These are phyloP conservation scores for Clarias batrachus DNA, from an alignment of 2,113 vertebrate genomes.

Conservation along the genomic window DNA sequence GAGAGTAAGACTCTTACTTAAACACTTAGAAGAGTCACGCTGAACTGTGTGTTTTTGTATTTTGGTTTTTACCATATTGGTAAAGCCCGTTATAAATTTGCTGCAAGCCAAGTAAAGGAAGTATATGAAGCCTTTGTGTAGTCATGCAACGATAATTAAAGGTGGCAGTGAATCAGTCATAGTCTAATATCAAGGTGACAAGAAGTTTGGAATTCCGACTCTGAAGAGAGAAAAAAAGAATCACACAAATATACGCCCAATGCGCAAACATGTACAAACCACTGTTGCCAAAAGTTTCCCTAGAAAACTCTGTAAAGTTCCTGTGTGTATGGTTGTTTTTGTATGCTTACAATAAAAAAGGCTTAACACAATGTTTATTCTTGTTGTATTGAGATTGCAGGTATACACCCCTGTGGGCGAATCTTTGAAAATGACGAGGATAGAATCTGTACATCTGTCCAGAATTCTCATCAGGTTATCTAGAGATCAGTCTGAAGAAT, in stretches of 20 bases:
- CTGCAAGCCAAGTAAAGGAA: constrained; percentile 12
- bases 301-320: constrained; percentile 25
- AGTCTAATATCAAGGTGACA: constrained; percentile 13
- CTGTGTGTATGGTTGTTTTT: constrained; percentile 44
- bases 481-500: not conserved
- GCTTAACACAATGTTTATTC: not conserved
- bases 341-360: constrained; percentile 43
- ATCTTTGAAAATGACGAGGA: not conserved
- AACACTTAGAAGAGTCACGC: not conserved
- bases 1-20: constrained; percentile 11
- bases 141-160: constrained; percentile 6
- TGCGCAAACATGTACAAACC: constrained; percentile 4
- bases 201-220: constrained; percentile 16
- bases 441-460: not conserved
- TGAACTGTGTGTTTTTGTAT: constrained; percentile 25
- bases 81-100: constrained; percentile 10
- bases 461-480: not conserved
- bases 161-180: constrained; percentile 3
- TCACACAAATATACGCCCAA: not conserved
- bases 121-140: not conserved
- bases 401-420: not conserved
- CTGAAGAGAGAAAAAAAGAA: not conserved
- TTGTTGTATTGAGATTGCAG: not conserved
- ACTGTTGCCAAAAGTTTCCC: constrained; percentile 45
- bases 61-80: constrained; percentile 45